These are phyloP conservation scores for Eremobia ochroleuca DNA, from an alignment of 2,888 invertebrate genomes.

Conservation along the genomic window DNA sequence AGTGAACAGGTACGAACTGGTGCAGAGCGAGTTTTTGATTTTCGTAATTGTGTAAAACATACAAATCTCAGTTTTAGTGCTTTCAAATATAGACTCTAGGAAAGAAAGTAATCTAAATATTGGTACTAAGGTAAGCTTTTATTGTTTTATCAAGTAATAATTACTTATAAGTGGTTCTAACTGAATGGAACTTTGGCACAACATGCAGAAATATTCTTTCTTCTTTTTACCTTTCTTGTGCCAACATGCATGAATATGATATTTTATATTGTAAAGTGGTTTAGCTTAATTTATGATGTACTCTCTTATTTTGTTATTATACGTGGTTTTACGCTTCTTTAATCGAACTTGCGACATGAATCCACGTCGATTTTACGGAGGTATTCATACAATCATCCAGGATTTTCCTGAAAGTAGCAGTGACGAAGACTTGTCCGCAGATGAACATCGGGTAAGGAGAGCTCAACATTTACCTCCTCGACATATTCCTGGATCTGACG, in stretches of 20 bases:
- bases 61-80: neutral
- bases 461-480: too few relatives aligned
- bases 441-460: too few relatives aligned
- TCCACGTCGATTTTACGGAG: too few relatives aligned
- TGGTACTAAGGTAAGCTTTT: neutral
- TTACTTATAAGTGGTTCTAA: conserved; percentile 1
- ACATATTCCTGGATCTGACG: too few relatives aligned
- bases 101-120: neutral
- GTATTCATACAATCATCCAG: too few relatives aligned
- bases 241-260: neutral
- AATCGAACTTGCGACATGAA: too few relatives aligned
- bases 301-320: conserved; percentile 11
- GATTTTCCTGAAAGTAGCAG: too few relatives aligned
- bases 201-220: neutral
- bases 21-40: neutral
- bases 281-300: neutral
- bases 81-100: neutral
- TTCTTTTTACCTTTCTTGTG: neutral
- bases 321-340: too few relatives aligned
- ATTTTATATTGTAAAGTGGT: neutral
- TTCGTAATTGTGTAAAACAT: conserved; percentile 2
- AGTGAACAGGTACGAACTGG: neutral
- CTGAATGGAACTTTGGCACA: too few relatives aligned
- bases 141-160: conserved; percentile 7
- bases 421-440: too few relatives aligned